Conservation (phyloP, 2,797 vertebrate species). For the Xenopus petersii region DNA sequence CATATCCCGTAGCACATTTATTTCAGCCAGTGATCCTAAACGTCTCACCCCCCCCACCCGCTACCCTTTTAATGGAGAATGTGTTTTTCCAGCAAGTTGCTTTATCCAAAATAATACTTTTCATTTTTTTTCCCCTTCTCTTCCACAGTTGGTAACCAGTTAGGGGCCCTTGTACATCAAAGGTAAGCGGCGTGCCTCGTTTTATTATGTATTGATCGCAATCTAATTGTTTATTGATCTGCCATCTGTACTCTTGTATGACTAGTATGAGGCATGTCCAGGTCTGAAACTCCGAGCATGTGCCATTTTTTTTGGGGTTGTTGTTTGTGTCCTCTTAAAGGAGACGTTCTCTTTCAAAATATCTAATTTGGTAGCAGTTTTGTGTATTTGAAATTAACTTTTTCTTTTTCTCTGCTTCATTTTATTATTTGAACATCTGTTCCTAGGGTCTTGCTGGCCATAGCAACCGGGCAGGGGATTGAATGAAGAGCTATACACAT, state of each 20-base stretch:
- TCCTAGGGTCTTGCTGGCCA: no score
- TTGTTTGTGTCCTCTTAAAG: not conserved
- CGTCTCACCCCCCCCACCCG: conserved; percentile 57
- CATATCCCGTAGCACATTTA: conserved; percentile 63
- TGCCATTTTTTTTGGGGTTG: no score
- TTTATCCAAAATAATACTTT: conserved; percentile 74
- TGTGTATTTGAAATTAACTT: no score
- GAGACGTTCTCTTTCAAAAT: no score
- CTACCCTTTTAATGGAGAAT: conserved; percentile 65
- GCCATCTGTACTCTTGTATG: conserved; percentile 72
- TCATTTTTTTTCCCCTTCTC: conserved; percentile 68
- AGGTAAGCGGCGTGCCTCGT: conserved; percentile 85
- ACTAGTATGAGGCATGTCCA: conserved; percentile 66
- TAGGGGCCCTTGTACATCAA: conserved; percentile 96
- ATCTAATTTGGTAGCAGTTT: no score
- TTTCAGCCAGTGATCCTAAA: conserved; percentile 70
- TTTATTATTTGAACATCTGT: no score
- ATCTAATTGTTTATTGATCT: conserved; percentile 82
- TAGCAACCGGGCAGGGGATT: no score
- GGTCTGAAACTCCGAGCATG: conserved; percentile 54
- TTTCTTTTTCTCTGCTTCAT: no score
- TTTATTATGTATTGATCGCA: conserved; percentile 81
- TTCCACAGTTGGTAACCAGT: conserved; percentile 90
- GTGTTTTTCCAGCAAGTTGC: conserved; percentile 60
- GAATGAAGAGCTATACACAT: no score